Evolutionary conservation across 2,113 vertebrate genomes (phyloP).

Genomic region (Lichenostomus cassidix): DNA sequence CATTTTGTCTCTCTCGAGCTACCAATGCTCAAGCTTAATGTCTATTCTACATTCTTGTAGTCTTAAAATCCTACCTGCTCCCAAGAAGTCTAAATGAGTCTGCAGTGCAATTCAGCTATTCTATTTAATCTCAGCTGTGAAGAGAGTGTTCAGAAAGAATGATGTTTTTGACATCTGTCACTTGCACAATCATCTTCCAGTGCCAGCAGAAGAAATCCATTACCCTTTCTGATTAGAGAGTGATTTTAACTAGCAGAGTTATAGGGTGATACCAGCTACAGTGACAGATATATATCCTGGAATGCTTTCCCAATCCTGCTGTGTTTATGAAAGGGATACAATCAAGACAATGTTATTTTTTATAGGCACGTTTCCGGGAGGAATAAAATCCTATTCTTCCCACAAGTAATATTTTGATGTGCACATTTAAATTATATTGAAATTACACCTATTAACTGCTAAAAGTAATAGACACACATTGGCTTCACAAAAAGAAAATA

Average conservation of each 20-base stretch:
- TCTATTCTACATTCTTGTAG: background rate
- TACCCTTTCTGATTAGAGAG: conserved; percentile 31
- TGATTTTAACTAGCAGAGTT: conserved; percentile 42
- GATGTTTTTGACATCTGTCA: conserved; percentile 40
- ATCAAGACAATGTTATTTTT: conserved; percentile 8
- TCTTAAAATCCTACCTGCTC: conserved; percentile 12
- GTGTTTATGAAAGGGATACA: conserved; percentile 22
- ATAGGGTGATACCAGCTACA: background rate
- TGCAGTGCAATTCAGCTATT: background rate
- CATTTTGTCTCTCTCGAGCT: background rate
- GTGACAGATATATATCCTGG: conserved; percentile 24
- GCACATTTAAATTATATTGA: background rate
- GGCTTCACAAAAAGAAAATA: background rate
- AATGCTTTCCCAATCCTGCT: background rate
- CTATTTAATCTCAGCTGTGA: conserved; percentile 17
- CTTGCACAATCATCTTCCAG: background rate
- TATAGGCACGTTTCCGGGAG: background rate
- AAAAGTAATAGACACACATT: background rate
- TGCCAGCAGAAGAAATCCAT: conserved; percentile 24
- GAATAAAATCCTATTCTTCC: background rate
- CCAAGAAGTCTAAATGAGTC: background rate
- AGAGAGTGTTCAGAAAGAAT: background rate
- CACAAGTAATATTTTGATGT: background rate
- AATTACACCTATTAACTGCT: background rate
- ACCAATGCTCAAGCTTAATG: background rate